Percentiles rank a stretch among this genome's conserved stretches.
Evolutionary conservation across 2,113 vertebrate species (phyloP).

Genomic region (Lagopus leucura): DNA sequence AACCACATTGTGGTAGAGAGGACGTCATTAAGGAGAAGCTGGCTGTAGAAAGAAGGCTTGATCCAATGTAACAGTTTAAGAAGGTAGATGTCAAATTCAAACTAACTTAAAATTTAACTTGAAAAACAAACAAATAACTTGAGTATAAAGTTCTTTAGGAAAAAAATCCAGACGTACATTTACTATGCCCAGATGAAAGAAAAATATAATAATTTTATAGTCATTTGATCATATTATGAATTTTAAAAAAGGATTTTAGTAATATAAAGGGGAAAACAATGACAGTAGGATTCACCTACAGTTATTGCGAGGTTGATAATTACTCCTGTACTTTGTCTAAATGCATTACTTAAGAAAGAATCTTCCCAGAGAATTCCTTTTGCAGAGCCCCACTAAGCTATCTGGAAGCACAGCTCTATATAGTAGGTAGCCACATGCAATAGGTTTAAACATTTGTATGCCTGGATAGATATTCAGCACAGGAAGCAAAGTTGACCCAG

Average conservation of each 20-base stretch:
- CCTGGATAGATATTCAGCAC: accelerated
- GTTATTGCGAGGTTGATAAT: background rate
- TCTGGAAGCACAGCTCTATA: background rate
- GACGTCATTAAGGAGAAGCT: background rate
- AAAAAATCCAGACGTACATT: background rate
- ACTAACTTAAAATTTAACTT: background rate
- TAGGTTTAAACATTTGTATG: background rate
- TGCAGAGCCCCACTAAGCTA: accelerated
- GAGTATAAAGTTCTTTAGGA: background rate
- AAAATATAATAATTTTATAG: background rate
- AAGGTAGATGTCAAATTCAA: background rate
- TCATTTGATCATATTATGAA: background rate
- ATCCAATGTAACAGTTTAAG: background rate
- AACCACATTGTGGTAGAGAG: background rate
- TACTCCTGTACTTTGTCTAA: background rate
- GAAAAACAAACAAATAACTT: background rate
- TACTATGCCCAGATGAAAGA: background rate
- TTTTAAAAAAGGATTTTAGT: background rate
- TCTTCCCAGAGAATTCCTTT: background rate
- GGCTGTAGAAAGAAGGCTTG: background rate
- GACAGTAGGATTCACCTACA: background rate
- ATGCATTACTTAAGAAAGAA: background rate
- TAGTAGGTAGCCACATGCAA: accelerated
- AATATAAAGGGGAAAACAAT: background rate
- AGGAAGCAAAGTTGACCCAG: background rate